phyloP scores from a whole-genome alignment of 2,888 invertebrate genomes.

The Apeira syringaria region DNA sequence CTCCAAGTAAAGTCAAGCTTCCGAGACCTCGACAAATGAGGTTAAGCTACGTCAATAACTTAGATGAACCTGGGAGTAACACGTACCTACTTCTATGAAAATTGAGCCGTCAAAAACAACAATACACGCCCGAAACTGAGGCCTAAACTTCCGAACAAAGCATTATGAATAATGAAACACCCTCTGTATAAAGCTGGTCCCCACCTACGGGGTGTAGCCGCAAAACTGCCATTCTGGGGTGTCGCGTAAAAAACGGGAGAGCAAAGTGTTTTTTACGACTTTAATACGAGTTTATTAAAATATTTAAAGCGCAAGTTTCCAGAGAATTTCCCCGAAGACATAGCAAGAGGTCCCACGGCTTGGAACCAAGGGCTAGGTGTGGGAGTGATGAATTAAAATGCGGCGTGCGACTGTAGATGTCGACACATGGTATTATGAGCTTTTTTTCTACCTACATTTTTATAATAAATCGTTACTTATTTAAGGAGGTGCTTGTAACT shows the following conservation, averaged over 20 bases:
- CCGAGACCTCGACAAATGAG: constrained; percentile 21
- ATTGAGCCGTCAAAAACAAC: constrained; percentile 65
- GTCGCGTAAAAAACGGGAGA: constrained; percentile 70
- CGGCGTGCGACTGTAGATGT: constrained; percentile 44
- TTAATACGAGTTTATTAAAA: constrained; percentile 82
- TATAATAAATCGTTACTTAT: no score
- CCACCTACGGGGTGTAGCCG: constrained; percentile 38
- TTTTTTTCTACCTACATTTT: no score
- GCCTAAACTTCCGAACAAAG: constrained; percentile 69
- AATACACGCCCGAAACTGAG: constrained; percentile 60
- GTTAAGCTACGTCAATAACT: constrained; percentile 13
- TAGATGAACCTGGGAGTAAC: constrained; percentile 18
- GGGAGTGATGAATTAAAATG: constrained; percentile 76
- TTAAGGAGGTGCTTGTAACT: no score
- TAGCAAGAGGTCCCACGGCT: constrained; percentile 62
- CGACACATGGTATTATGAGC: constrained; percentile 48
- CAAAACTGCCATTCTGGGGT: constrained; percentile 52
- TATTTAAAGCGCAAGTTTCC: constrained; percentile 80
- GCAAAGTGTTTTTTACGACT: constrained; percentile 81
- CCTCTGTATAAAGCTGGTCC: constrained; percentile 54
- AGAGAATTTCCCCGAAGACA: constrained; percentile 79
- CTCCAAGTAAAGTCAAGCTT: constrained; percentile 18
- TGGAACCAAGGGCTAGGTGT: constrained; percentile 62
- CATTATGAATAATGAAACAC: constrained; percentile 80
- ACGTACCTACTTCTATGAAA: constrained; percentile 33